phyloP scores from a whole-genome alignment of 2,797 vertebrate genomes.

The Muscicapa striata region DNA sequence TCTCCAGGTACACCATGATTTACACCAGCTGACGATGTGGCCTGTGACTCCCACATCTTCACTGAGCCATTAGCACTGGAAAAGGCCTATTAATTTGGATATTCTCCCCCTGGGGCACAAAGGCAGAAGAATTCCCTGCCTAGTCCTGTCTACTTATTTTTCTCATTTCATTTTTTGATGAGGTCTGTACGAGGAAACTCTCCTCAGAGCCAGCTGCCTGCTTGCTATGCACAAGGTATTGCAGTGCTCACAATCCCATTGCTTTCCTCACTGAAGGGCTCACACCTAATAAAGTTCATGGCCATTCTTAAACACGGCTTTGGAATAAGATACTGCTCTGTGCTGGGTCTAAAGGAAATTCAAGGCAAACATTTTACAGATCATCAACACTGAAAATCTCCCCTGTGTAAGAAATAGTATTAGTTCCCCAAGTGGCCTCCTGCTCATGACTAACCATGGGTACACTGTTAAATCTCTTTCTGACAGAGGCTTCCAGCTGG shows the following conservation, averaged over 20 bases:
- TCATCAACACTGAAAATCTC: slow-evolving; percentile 24
- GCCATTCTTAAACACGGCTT: slow-evolving; percentile 34
- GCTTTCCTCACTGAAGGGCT: slow-evolving; percentile 34
- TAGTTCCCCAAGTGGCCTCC: background rate
- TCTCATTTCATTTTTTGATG: slow-evolving; percentile 65
- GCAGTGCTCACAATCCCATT: background rate
- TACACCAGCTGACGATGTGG: background rate
- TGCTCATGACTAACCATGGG: background rate
- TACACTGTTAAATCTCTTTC: background rate
- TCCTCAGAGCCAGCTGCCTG: slow-evolving; percentile 48
- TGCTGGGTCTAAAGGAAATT: slow-evolving; percentile 30
- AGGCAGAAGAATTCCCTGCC: slow-evolving; percentile 61
- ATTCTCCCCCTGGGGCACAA: slow-evolving; percentile 11
- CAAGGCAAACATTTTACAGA: slow-evolving; percentile 58
- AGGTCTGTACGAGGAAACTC: slow-evolving; percentile 31
- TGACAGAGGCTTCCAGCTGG: background rate
- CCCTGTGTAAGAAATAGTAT: background rate
- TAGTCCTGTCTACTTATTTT: slow-evolving; percentile 57
- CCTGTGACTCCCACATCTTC: background rate
- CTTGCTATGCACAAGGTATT: slow-evolving; percentile 54
- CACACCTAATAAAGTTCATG: slow-evolving; percentile 55
- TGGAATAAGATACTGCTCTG: slow-evolving; percentile 13
- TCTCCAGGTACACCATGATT: background rate
- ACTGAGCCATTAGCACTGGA: slow-evolving; percentile 25
- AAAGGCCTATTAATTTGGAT: slow-evolving; percentile 54